These are phyloP conservation scores for Mixornis gularis DNA, from an alignment of 2,113 vertebrate genomes.

Conservation along the genomic window DNA sequence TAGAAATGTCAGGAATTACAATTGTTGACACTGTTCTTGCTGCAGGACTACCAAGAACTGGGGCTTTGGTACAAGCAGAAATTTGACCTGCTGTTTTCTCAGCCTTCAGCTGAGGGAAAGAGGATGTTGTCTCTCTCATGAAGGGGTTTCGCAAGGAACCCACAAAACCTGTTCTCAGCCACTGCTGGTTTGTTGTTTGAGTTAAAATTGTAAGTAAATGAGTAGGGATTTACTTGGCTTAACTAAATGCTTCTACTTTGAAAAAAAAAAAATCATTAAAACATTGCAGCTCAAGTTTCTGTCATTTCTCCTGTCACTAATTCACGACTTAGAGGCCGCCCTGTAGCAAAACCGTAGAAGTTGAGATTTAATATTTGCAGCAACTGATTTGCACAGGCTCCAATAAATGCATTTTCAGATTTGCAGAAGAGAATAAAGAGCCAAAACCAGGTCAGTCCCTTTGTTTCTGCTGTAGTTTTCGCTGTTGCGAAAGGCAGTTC, in stretches of 20 bases:
- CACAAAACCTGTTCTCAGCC: neutral
- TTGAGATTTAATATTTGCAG: neutral
- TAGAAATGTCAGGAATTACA: conserved; percentile 10
- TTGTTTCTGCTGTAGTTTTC: neutral
- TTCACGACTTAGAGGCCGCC: neutral
- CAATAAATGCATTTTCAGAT: neutral
- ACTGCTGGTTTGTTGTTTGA: neutral
- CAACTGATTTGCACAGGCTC: neutral
- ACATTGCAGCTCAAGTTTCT: neutral
- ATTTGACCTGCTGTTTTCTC: neutral
- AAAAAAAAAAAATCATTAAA: neutral
- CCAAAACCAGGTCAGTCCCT: neutral
- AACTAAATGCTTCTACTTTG: neutral
- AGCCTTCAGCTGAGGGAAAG: neutral
- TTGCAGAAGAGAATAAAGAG: neutral
- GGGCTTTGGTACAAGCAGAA: neutral
- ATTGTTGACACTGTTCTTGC: neutral
- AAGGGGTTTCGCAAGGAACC: neutral
- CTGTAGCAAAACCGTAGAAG: neutral
- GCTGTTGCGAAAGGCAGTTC: neutral
- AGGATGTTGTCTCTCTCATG: neutral
- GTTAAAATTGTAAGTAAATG: neutral
- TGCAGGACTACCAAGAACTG: neutral
- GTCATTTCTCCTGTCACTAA: neutral
- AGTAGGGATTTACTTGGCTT: neutral